Evolutionary conservation across 2,888 invertebrate species (phyloP).

Genomic region (Anaspis maculata): DNA sequence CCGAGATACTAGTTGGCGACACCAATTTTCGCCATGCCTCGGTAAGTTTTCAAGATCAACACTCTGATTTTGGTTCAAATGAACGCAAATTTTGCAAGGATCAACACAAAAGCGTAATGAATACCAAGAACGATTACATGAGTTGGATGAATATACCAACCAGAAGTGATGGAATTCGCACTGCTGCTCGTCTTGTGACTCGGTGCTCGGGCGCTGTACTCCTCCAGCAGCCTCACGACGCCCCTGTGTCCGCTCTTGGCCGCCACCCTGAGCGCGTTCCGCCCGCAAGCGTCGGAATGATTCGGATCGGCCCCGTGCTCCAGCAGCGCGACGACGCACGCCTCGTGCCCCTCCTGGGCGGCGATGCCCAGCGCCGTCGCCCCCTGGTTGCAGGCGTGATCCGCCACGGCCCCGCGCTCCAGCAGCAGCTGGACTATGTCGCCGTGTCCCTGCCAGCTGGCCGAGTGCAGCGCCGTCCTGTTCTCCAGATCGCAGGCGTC

Average conservation of each 20-base stretch:
- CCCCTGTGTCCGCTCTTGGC: conserved; percentile 84
- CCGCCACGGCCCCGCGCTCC: conserved; percentile 71
- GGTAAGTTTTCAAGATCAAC: no score
- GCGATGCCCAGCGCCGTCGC: conserved; percentile 93
- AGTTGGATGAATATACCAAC: no score
- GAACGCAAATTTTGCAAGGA: no score
- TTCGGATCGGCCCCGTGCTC: conserved; percentile 80
- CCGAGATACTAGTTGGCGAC: no score
- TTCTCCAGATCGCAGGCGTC: conserved; percentile 83
- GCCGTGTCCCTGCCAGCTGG: conserved; percentile 91
- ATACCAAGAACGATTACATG: no score
- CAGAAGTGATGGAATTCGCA: conserved; percentile 41
- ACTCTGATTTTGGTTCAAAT: no score
- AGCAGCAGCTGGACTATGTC: conserved; percentile 74
- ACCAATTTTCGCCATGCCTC: no score
- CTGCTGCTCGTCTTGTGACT: conserved; percentile 36
- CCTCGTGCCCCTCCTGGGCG: conserved; percentile 91
- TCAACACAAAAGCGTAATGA: no score
- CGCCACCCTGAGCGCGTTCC: conserved; percentile 82
- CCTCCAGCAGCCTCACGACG: conserved; percentile 72
- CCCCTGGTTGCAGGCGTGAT: conserved; percentile 91
- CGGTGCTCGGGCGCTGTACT: conserved; percentile 45
- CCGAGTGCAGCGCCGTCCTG: conserved; percentile 87
- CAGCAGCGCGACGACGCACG: conserved; percentile 75
- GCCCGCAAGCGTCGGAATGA: conserved; percentile 79